Evolutionary conservation across 2,113 vertebrate species (phyloP).

Genomic region (Muntiacus muntjak): DNA sequence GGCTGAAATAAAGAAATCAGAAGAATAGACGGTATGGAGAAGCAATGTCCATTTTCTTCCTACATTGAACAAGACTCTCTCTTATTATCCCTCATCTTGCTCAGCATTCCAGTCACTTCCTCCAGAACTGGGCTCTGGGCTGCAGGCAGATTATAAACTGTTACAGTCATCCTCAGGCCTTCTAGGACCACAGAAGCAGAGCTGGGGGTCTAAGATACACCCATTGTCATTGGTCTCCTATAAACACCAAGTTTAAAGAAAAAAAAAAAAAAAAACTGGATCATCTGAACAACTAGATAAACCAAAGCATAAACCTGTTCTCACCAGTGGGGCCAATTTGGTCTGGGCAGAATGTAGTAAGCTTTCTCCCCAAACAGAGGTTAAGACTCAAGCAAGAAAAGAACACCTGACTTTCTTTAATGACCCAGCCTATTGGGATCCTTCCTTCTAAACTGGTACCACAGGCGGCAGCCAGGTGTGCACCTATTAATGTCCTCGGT

Average conservation of each 20-base stretch:
- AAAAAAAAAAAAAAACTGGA: background rate
- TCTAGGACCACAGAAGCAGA: background rate
- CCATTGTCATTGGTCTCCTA: background rate
- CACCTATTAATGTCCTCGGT: background rate
- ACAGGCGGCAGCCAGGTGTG: background rate
- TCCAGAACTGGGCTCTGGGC: background rate
- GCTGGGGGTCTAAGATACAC: background rate
- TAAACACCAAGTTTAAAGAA: background rate
- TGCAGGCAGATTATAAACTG: background rate
- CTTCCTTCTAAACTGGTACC: background rate
- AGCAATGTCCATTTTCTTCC: background rate
- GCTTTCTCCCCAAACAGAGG: background rate
- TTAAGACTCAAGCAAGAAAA: background rate
- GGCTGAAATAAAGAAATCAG: slow-evolving; percentile 27
- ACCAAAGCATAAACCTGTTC: background rate
- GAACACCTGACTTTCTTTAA: slow-evolving; percentile 28
- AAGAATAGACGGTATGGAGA: background rate
- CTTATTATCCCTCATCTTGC: background rate
- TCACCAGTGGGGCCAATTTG: background rate
- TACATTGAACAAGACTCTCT: background rate
- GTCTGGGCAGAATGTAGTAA: background rate
- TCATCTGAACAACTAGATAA: background rate
- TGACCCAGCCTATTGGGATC: background rate
- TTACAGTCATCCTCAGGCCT: background rate
- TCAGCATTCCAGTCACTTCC: background rate